A percentile compares a stretch with the other conserved stretches of the same genome.
phyloP scores from a whole-genome alignment of 2,888 invertebrate genomes.

The Diaprepes abbreviatus region DNA sequence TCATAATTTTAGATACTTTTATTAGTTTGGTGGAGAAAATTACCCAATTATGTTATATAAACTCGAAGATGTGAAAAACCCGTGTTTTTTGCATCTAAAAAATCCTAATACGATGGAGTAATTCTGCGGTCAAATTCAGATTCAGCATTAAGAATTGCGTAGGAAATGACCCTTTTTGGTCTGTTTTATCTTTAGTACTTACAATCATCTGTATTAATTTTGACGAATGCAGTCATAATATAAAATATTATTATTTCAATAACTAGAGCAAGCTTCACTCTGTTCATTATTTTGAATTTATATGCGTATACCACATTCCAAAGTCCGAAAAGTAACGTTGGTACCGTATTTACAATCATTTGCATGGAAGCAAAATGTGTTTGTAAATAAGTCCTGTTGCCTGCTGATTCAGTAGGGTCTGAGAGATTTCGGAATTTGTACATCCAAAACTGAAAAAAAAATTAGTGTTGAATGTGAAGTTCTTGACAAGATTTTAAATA shows the following conservation, averaged over 20 bases:
- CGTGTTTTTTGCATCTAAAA: too few relatives aligned
- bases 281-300: conserved; percentile 42
- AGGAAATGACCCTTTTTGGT: too few relatives aligned
- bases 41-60: too few relatives aligned
- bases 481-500: too few relatives aligned
- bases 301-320: conserved; percentile 47
- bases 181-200: conserved; percentile 37
- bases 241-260: conserved; percentile 47
- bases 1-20: too few relatives aligned
- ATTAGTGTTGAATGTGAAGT: too few relatives aligned
- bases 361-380: conserved; percentile 50
- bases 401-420: conserved; percentile 34
- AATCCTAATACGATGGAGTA: too few relatives aligned
- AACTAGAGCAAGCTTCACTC: conserved; percentile 44
- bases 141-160: too few relatives aligned
- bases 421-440: conserved; percentile 50
- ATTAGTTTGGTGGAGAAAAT: too few relatives aligned
- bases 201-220: conserved; percentile 50
- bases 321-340: conserved; percentile 47
- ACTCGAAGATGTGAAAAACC: too few relatives aligned
- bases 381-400: conserved; percentile 46
- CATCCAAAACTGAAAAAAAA: conserved; percentile 52
- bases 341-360: conserved; percentile 46
- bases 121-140: too few relatives aligned
- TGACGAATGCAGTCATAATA: conserved; percentile 46